Base-by-base conservation (phyloP, 1,140 invertebrate species). In the Calliphora vicina region DNA sequence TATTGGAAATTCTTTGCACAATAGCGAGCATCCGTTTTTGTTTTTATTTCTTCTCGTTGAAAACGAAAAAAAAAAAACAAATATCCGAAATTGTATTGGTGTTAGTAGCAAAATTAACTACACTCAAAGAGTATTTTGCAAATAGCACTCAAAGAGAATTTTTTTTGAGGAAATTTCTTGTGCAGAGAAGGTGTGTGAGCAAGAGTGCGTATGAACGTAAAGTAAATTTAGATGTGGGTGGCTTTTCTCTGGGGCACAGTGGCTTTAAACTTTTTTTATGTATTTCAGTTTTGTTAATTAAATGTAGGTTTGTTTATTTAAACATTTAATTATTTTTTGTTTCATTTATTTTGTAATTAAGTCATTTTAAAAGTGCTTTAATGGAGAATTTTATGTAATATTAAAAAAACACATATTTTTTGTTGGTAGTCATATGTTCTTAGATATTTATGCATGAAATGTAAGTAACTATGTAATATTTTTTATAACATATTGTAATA, bases 1-100 rank as follows among this genome's bases (percentile, higher is more conserved):
- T 78, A 78, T 78, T 78, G 74, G 74, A 78, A 43, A 78, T 78
- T 43, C 74, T 43, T 78, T 78, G 74, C 74, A 78, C 35, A 78
- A 78, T 78, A 43, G 74, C 25, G 74, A 78, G 74, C 74, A 78
- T 78, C 61, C 61, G n/a, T 67, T 67, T 67, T 67, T 43, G n/a
- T 45, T 23, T 78, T 43, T 76, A 20, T 78, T 45, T 67, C 57
- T n/a, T n/a, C n/a, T n/a, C n/a, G n/a, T n/a, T n/a, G n/a, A n/a
- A n/a, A 13, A 5, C 35, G 9, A 23, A 25, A 17, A 17, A 15
- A 57, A 57, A 67, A 67, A 67, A 12, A 23, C 17, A 67, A 67
- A 67, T 43, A n/a, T 1, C 50, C 6, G 12, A 20, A 25, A 45
- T 43, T 67, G 35, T 78, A 15, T 35, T 20, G 3, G 74, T 43